Base-by-base conservation (phyloP, 2,888 invertebrate genomes). In the Dicyrtoma fusca region DNA sequence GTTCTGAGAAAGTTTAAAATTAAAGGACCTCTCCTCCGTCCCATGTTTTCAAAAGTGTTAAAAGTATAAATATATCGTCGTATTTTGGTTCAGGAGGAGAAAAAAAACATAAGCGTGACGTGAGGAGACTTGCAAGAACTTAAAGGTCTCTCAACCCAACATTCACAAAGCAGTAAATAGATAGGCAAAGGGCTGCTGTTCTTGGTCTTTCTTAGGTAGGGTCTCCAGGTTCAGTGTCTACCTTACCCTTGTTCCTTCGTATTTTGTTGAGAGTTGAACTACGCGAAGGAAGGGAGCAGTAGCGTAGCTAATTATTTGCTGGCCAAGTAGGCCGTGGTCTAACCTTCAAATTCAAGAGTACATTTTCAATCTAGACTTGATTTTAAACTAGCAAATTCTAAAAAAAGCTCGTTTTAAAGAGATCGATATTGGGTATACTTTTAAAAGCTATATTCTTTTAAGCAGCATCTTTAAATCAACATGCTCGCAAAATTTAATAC, bases 121-220 rank as follows among this genome's bases (percentile, higher is more conserved):
- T 53, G 53, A 53, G 19, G 53, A 53, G 21, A 53, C 53, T 53
- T 53, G 19, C 6, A 53, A 53, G 53, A 53, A 53, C 53, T 53
- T 53, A 53, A 53, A 53, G 53, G 53, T 53, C 53, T 53, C 53
- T 53, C 53, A 53, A 53, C 21, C 53, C 34, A 34, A n/a, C 34
- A 34, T 5, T 34, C 34, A 8, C 3, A 34, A 34, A 34, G 34
- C 8, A 34, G 34, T 34, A 34, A 34, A 34, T 34, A 34, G 34
- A 34, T 34, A 34, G 34, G 8, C 3, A 34, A 34, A 34, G 34
- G 34, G 34, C 34, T 34, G 34, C 34, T 34, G 34, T 8, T 34
- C 34, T 34, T 34, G 34, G 4, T 34, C 34, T 8, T 34, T 23
- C 17, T 53, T 17, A 17, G 53, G 19, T 17, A 53, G 21, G 53